Evolutionary conservation across 2,113 vertebrate genomes (phyloP), one percentile per base, ranked within the genome.

Genomic region (Seriola quinqueradiata): DNA sequence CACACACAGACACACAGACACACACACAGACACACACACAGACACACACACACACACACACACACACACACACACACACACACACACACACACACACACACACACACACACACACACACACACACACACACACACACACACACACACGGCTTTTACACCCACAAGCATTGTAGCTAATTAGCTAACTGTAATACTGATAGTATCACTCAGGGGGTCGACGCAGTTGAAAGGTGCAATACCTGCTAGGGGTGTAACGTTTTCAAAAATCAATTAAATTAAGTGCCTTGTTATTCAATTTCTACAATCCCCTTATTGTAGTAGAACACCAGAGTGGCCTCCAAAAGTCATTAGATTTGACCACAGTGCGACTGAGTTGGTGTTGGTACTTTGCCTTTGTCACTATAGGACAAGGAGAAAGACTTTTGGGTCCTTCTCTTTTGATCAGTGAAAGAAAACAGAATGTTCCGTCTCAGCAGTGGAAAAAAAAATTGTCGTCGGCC

Each of bases 271-370:
- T 93, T 87, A 76, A 87, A 84, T 90, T 71, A 87, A 90, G 83
- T 86, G 81, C 76, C 61, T 79, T 85, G 82, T 92, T 90, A 88
- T 88, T 88, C 79, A 81, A 77, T 87, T 82, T 86, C 66, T 87
- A 71, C 80, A 85, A 85, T 90, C 75, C 85, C 59, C 40, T 89
- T 89, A 79, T 79, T 87, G 91, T 74, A 82, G 58, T 0, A 28
- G 60, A 82, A 69, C 71, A 89, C 69, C 64, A 58, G 65, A 86
- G 82, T 89, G 79, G 86, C 86, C 81, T 86, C 67, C n/a, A 83
- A 87, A 90, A 92, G 84, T 87, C 87, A 91, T 93, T 91, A 86
- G 74, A 89, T 88, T 1, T 87, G 89, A 91, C 90, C 85, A 89
- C 77, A 82, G 81, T 54, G 75, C 40, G 38, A 82, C 87, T 73